A percentile compares a stretch with the other conserved stretches of the same genome.
Evolutionary conservation across 2,113 vertebrate genomes (phyloP).

Genomic region (Mastomys coucha): DNA sequence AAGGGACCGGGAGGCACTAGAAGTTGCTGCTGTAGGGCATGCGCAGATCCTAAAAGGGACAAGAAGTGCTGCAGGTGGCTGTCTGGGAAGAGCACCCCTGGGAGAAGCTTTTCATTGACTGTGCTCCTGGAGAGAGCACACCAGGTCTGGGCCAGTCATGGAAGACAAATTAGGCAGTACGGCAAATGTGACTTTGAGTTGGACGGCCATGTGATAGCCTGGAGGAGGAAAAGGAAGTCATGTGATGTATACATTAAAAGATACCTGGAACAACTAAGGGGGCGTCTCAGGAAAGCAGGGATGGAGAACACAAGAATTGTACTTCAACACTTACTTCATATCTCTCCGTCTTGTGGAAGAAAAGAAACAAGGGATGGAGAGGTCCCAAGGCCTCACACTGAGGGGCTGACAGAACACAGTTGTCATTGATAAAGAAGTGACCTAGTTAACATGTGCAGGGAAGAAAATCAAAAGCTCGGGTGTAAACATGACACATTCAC

Average conservation of each 20-base stretch:
- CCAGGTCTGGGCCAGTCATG: accelerated
- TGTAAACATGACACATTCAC: background rate
- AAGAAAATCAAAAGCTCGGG: background rate
- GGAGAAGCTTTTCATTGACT: background rate
- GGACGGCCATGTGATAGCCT: background rate
- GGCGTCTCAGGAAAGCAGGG: background rate
- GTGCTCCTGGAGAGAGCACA: background rate
- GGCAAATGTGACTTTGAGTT: background rate
- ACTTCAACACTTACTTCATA: background rate
- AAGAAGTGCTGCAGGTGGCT: background rate
- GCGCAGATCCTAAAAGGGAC: background rate
- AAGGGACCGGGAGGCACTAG: background rate
- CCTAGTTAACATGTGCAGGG: background rate
- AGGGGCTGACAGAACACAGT: background rate
- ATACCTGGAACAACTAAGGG: background rate
- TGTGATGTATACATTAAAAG: slow-evolving; percentile 9
- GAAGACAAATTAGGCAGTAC: no score
- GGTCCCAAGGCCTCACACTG: background rate
- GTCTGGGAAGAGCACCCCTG: background rate
- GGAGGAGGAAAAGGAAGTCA: background rate
- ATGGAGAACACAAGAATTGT: background rate
- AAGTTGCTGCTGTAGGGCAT: background rate
- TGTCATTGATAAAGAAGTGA: background rate
- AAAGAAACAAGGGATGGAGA: background rate
- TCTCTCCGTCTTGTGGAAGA: background rate